phyloP scores from a whole-genome alignment of 2,797 vertebrate genomes.

The Erithacus rubecula region DNA sequence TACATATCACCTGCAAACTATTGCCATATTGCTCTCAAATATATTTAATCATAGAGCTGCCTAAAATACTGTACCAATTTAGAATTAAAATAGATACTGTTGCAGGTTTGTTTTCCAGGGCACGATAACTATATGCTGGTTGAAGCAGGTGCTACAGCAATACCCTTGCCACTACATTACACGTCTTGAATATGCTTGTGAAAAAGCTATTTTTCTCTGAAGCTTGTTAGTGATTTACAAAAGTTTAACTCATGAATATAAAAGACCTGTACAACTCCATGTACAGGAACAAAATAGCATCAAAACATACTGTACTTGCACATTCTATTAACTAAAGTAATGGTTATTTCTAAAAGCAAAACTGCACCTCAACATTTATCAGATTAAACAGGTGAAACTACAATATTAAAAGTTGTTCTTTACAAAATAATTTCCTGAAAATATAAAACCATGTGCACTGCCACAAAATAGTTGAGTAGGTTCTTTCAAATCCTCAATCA shows the following conservation, averaged over 20 bases:
- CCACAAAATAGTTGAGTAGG: constrained; percentile 78
- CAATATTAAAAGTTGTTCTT: constrained; percentile 80
- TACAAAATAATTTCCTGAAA: constrained; percentile 82
- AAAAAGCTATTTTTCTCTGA: constrained; percentile 62
- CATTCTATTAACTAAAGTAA: constrained; percentile 72
- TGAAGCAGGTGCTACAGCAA: constrained; percentile 62
- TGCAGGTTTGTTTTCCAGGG: constrained; percentile 56
- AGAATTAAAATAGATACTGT: constrained; percentile 39
- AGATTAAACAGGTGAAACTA: constrained; percentile 76
- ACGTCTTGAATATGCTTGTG: constrained; percentile 19
- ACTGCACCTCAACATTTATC: constrained; percentile 71
- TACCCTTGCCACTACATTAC: constrained; percentile 47
- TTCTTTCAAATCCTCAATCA: constrained; percentile 75
- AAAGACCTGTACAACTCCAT: constrained; percentile 66
- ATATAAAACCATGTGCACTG: constrained; percentile 82
- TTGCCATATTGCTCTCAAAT: constrained; percentile 72
- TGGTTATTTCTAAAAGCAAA: constrained; percentile 74
- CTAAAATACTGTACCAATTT: constrained; percentile 67
- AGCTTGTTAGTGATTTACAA: constrained; percentile 66
- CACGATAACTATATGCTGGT: constrained; percentile 43
- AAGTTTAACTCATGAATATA: constrained; percentile 61
- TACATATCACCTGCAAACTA: constrained; percentile 69
- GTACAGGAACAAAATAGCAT: constrained; percentile 72
- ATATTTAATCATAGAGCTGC: constrained; percentile 67
- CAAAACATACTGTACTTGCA: constrained; percentile 66